Percentiles rank a stretch among this genome's conserved stretches.
phyloP scores from a whole-genome alignment of 2,113 vertebrate species.

The Formicarius rufipectus region DNA sequence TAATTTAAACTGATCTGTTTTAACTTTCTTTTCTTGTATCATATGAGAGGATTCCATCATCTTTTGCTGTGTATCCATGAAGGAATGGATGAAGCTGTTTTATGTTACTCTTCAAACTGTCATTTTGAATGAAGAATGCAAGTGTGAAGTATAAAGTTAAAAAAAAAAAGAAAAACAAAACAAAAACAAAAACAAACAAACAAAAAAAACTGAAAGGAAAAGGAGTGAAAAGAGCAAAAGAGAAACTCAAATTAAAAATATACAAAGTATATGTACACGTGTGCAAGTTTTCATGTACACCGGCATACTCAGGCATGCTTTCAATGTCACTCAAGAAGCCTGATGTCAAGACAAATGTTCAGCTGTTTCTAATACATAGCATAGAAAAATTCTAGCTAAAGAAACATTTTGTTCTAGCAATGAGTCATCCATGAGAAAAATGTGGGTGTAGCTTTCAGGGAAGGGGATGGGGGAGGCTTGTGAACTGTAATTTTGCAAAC shows the following conservation, averaged over 20 bases:
- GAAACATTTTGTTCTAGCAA: conserved; percentile 13
- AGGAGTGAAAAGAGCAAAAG: neutral
- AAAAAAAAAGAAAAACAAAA: too few relatives aligned
- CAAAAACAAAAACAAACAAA: neutral
- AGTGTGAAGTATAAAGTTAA: neutral
- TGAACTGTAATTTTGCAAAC: conserved; percentile 47
- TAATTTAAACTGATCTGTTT: neutral
- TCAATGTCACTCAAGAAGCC: neutral
- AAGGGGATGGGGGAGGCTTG: conserved; percentile 25
- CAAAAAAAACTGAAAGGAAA: conserved; percentile 13
- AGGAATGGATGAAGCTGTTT: neutral
- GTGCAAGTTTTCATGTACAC: neutral
- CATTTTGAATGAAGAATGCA: neutral
- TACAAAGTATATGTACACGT: neutral
- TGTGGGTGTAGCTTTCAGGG: conserved; percentile 58
- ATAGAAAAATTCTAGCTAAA: neutral
- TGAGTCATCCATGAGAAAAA: conserved; percentile 65
- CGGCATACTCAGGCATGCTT: neutral
- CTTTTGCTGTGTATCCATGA: neutral
- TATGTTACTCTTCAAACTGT: neutral
- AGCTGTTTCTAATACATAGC: conserved; percentile 35
- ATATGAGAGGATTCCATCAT: neutral
- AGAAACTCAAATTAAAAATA: neutral
- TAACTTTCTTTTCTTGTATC: neutral
- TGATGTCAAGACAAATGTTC: neutral